Conservation (phyloP, 2,888 invertebrate genomes). For the Drosophila aldrichi region DNA sequence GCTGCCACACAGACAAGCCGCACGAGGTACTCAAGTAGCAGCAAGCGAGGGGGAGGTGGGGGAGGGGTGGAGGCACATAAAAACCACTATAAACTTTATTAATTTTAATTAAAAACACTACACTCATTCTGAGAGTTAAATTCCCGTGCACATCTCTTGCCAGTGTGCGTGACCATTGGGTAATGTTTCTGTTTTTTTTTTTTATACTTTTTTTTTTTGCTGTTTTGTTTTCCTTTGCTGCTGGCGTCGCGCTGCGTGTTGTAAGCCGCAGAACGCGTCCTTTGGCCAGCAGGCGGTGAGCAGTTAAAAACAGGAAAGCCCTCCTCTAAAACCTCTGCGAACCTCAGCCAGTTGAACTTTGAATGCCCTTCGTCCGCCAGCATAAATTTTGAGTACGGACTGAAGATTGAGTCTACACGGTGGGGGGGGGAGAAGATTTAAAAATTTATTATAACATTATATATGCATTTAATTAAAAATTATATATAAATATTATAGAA, state of each 20-base stretch:
- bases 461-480: not conserved
- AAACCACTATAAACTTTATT: constrained; percentile 78
- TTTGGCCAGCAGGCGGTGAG: constrained; percentile 72
- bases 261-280: constrained; percentile 72
- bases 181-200: constrained; percentile 24
- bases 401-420: not conserved
- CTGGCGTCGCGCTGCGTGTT: constrained; percentile 46
- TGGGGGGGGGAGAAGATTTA: no score
- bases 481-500: not conserved
- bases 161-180: constrained; percentile 61
- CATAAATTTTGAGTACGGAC: not conserved
- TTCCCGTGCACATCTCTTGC: constrained; percentile 53
- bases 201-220: not conserved
- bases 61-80: constrained; percentile 48
- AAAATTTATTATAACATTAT: not conserved
- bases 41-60: constrained; percentile 4
- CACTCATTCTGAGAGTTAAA: constrained; percentile 76
- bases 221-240: constrained; percentile 11
- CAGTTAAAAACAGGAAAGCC: constrained; percentile 75
- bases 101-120: constrained; percentile 80
- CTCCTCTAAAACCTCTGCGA: constrained; percentile 45
- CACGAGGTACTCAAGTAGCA: constrained; percentile 5
- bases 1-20: constrained; percentile 5
- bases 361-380: constrained; percentile 16
- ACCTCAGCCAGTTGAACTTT: not conserved